Base-by-base conservation (phyloP, 35 echinoderm and acorn worm genomes). In the Nesometra sesokonis region DNA sequence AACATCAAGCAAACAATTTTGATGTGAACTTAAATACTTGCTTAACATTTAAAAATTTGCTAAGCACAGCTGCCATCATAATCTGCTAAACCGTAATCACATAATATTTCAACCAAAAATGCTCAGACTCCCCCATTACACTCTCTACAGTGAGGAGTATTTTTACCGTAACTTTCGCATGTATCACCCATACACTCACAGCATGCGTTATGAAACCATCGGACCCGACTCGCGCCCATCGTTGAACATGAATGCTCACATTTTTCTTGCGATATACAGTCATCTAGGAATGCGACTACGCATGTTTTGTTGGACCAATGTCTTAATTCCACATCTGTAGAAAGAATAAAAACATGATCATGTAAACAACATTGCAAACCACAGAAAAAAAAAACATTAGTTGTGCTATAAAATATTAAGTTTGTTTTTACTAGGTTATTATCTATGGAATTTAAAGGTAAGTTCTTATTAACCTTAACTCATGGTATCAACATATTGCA, bases 141-240 rank as follows among this genome's bases (percentile, higher is more conserved):
- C 7, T 82, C 83, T 35, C 82, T 92, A 37, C 96, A 99, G 31
- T 90, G 81, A 29, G 96, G 36, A 82, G 90, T 86, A 27, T 90
- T 92, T 52, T 90, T 91, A 31, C 96, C 96, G 88, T 94, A 99
- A 32, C 90, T 92, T 39, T 94, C 77, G 36, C 96, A 99, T 1
- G 90, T 82, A 36, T 91, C 76, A 32, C 96, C 93, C 29, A 99
- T 84, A 47, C 96, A 99, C 90, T 99, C 90, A 35, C 96, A 99
- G 85, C 96, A 99, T 17, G 86, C 90, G 0, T 87, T 94, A 46
- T 99, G 96, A 67, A 99, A 99, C 96, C 96, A 99, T 0, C 96
- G 80, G 31, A 90, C 87, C 34, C 85, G 78, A 13, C 85, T 43
- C 0, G 96, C 92, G 7, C 96, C 96, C 85, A 99, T 92, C 30